Base-by-base conservation (phyloP, 2,888 invertebrate species). In the Xylota segnis region DNA sequence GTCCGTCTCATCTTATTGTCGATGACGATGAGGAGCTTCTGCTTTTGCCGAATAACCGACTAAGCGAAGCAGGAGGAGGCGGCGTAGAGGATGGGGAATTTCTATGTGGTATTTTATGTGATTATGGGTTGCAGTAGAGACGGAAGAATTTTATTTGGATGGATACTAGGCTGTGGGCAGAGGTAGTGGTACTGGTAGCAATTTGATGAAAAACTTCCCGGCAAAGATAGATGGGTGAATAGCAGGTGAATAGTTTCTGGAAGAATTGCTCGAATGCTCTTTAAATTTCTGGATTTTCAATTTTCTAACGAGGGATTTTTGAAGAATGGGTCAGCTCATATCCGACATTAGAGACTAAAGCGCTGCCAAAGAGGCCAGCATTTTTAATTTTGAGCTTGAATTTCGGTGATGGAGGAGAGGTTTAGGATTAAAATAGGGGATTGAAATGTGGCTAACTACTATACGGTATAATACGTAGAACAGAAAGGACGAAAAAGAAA, bases 101-200 rank as follows among this genome's bases (percentile, higher is more conserved):
- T 63, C 75, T 77, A 63, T 77, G 82, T 72, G 82, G 82, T 82
- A 76, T 81, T 86, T 79, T 82, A 76, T 86, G 76, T 86, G 82
- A 86, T 86, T 82, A 86, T 86, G 82, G 86, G 59, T 72, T 66
- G 50, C 61, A 54, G 16, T 23, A 14, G 76, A 63, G 56, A 50
- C 56, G 71, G 75, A 61, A 58, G 65, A 81, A 71, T 86, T 86
- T 78, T 72, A 83, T 71, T 83, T 83, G 83, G 43, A 72, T 82
- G 65, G 45, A 61, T 29, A 84, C 81, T 84, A 84, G 75, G 82
- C 56, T 27, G 45, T 52, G 43, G 54, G 50, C 34, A 45, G 23
- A 6, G 40, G 63, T 27, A 16, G 12, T 50, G 43, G 56, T 82
- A 59, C 66, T 32, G 56, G 72, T 61, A 81, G 66, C 70, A 75